Conservation (phyloP, 2,888 invertebrate genomes). For the Linnaemya tessellans region DNA sequence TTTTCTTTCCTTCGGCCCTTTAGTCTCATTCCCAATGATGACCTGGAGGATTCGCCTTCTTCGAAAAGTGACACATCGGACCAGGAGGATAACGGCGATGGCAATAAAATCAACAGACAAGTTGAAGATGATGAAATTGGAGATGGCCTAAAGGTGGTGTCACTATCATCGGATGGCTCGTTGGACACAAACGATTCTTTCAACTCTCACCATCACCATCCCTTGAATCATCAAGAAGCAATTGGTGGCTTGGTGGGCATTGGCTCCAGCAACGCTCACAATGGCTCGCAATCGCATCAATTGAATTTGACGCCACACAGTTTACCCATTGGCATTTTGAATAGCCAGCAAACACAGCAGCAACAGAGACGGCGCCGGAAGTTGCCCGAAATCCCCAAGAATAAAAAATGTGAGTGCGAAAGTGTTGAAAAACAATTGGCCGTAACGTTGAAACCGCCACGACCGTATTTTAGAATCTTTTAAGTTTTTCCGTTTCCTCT, state of each 20-base stretch:
- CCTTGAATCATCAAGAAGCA: conserved; percentile 80
- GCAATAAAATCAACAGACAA: conserved; percentile 78
- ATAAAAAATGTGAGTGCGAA: conserved; percentile 89
- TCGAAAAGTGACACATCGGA: conserved; percentile 89
- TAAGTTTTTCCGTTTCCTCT: conserved; percentile 17
- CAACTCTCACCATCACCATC: conserved; percentile 80
- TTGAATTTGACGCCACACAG: conserved; percentile 74
- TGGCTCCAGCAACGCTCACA: conserved; percentile 73
- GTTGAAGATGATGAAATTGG: conserved; percentile 84
- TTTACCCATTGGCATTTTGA: conserved; percentile 55
- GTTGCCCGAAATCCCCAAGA: conserved; percentile 94
- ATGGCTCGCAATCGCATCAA: conserved; percentile 63
- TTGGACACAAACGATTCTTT: conserved; percentile 80
- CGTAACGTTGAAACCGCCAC: neutral
- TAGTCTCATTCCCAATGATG: conserved; percentile 94
- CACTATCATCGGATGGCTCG: conserved; percentile 80
- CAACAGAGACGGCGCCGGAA: conserved; percentile 89
- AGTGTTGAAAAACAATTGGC: neutral
- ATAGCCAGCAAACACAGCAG: conserved; percentile 64
- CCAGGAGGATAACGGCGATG: conserved; percentile 84
- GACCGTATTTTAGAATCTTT: conserved; percentile 8
- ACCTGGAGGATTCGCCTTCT: conserved; percentile 90
- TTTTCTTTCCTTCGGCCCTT: conserved; percentile 59
- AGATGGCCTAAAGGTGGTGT: conserved; percentile 82
- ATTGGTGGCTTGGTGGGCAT: conserved; percentile 80